Evolutionary conservation across 2,113 vertebrate genomes (phyloP), one percentile per base, ranked within the genome.

Genomic region (Suncus etruscus): DNA sequence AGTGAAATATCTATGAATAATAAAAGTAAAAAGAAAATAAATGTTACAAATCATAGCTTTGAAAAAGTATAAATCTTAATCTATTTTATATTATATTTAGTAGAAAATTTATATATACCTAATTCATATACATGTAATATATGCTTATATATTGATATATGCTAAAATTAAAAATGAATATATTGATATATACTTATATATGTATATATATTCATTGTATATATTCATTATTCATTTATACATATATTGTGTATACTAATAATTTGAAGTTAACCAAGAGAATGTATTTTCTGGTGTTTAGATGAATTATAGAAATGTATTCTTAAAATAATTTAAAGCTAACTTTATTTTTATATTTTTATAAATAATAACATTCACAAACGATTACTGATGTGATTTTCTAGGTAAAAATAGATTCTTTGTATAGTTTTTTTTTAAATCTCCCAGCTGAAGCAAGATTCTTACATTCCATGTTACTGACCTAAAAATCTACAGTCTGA

Each of bases 271-370:
- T 70, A n/a, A 1, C 0, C 24, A 18, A 11, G 4, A 83, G 8
- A 22, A 92, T 82, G 16, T 48, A 31, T 50, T 61, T 84, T n/a
- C 4, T 81, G 15, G 0, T 75, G 1, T 73, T 89, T 68, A 78
- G 25, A 78, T 82, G 74, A 90, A 32, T 70, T 88, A 70, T 25
- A 81, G 9, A 84, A 50, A 24, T 87, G 51, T 25, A 2, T 50
- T 66, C 8, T 84, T 27, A 0, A 65, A 69, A 83, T 2, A 8
- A 15, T 81, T 92, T 74, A 11, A 83, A 20, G 3, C 2, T 66
- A 84, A 31, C 8, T 3, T 66, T 54, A 15, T 29, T 92, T 74
- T 83, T 88, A 3, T 83, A 27, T 50, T 95, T 90, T 58, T 3
- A 50, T 72, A 78, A 89, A 87, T 78, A 76, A 76, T 50, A 14